phyloP scores from a whole-genome alignment of 2,113 vertebrate species.

The Catharus fuscescens region DNA sequence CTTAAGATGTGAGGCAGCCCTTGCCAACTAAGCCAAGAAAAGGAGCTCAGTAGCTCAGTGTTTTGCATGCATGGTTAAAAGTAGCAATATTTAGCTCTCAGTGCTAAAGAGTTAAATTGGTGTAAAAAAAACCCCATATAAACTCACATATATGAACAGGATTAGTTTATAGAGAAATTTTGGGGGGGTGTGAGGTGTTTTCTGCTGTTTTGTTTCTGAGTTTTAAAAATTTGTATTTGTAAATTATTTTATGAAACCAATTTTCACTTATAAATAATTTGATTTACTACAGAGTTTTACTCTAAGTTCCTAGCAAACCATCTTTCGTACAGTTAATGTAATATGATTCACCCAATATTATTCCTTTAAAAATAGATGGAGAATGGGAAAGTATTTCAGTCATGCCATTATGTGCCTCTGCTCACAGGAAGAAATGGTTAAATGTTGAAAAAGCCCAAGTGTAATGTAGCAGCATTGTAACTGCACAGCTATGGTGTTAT shows the following conservation, averaged over 20 bases:
- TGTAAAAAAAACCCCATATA: neutral
- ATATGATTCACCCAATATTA: neutral
- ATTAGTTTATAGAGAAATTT: neutral
- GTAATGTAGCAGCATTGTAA: neutral
- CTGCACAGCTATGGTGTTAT: neutral
- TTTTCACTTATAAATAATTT: neutral
- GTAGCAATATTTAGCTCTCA: neutral
- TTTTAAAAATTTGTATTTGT: neutral
- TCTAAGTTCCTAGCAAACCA: neutral
- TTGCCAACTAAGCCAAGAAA: neutral
- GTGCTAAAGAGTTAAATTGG: neutral
- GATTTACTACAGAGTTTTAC: neutral
- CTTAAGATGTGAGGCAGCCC: neutral
- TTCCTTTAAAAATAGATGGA: neutral
- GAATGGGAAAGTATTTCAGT: neutral
- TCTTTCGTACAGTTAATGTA: neutral
- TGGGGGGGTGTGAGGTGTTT: neutral
- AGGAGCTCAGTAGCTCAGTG: neutral
- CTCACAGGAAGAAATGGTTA: neutral
- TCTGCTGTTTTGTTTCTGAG: neutral
- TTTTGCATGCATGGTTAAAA: neutral
- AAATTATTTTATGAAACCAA: neutral
- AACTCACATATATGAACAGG: neutral
- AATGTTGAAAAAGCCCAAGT: neutral
- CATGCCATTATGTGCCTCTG: neutral